Conservation (phyloP, 2,113 vertebrate species). For the Rhynchopsitta pachyrhyncha region DNA sequence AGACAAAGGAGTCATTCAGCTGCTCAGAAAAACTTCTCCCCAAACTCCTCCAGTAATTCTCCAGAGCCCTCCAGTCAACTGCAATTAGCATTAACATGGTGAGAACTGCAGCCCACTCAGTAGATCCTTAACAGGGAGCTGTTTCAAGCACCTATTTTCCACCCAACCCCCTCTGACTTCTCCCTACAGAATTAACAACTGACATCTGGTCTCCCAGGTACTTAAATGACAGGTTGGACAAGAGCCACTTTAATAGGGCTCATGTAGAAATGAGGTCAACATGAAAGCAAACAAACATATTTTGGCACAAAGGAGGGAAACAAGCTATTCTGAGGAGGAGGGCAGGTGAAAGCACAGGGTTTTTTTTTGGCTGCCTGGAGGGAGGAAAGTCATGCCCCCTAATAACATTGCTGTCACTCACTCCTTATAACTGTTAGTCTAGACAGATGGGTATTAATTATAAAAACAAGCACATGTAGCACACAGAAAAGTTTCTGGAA, state of each 20-base stretch:
- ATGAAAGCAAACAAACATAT: constrained; percentile 41
- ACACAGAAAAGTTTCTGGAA: constrained; percentile 25
- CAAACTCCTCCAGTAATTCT: constrained; percentile 28
- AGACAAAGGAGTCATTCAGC: constrained; percentile 83
- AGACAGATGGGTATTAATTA: constrained; percentile 43
- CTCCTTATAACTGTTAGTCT: constrained; percentile 29
- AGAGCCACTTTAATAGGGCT: constrained; percentile 19
- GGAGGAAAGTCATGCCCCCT: background rate
- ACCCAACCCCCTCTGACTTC: background rate
- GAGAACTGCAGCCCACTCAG: constrained; percentile 29
- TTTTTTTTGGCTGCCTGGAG: constrained; percentile 14
- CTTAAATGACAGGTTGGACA: constrained; percentile 37
- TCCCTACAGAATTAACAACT: constrained; percentile 38
- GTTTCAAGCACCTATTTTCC: constrained; percentile 31
- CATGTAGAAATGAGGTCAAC: constrained; percentile 49
- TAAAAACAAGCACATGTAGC: constrained; percentile 37
- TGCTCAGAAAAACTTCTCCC: constrained; percentile 45
- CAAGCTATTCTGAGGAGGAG: constrained; percentile 15
- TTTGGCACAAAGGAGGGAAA: constrained; percentile 26
- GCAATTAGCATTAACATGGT: constrained; percentile 70
- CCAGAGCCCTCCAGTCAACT: constrained; percentile 74
- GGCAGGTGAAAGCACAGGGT: constrained; percentile 24
- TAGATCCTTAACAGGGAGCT: constrained; percentile 41
- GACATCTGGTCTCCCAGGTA: constrained; percentile 50
- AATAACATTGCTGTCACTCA: background rate